phyloP scores from a whole-genome alignment of 1,140 invertebrate genomes.

The Coptotermes formosanus region DNA sequence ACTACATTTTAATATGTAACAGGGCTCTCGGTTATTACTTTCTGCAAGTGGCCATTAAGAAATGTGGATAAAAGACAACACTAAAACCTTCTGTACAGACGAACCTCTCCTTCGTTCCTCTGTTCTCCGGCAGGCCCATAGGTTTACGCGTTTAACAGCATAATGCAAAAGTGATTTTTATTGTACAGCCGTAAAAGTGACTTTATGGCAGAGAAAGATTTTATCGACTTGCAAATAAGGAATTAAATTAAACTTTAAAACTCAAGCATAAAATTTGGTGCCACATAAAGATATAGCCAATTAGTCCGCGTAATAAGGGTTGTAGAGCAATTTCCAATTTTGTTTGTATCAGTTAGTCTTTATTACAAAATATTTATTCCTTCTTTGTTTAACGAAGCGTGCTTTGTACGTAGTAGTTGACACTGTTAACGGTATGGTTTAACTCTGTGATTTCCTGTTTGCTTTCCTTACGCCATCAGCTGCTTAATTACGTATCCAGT shows the following conservation, averaged over 20 bases:
- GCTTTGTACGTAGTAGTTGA: neutral
- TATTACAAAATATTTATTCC: neutral
- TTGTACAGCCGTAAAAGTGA: constrained; percentile 13
- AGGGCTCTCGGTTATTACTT: neutral
- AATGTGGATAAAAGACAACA: neutral
- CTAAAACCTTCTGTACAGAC: neutral
- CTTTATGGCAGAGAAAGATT: neutral
- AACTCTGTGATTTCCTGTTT: too few species aligned
- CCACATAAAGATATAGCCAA: neutral
- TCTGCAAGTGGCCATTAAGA: constrained; percentile 18
- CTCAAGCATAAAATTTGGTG: neutral
- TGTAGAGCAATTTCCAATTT: neutral
- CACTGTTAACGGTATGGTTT: too few species aligned
- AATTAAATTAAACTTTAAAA: neutral
- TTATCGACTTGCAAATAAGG: constrained; percentile 3
- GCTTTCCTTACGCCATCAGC: too few species aligned
- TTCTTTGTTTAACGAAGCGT: neutral
- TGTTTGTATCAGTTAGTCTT: neutral
- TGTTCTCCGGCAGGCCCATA: neutral
- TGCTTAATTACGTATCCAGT: too few species aligned
- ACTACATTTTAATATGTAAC: constrained; percentile 18
- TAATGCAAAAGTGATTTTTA: neutral
- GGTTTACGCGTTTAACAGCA: neutral
- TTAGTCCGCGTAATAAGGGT: neutral
- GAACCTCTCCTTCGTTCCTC: neutral